Base-by-base conservation (phyloP, 2,888 invertebrate species). In the Acanthosoma haemorrhoidale region DNA sequence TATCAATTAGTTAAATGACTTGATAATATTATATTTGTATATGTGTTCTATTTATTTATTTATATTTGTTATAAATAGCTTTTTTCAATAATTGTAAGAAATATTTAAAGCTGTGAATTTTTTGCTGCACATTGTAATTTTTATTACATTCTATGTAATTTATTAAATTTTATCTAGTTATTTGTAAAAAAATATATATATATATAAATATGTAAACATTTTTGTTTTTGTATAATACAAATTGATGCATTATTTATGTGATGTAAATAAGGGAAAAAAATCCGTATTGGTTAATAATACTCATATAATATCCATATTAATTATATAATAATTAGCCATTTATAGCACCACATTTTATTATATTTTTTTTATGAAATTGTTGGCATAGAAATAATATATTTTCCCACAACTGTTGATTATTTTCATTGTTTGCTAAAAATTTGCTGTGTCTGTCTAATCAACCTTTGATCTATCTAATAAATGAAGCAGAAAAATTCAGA, bases 331-430 rank as follows among this genome's bases (percentile, higher is more conserved):
- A 51, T 13, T 29, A 51, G 51, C 51, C 51, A 25, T 51, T 51
- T 25, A 51, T 25, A 25, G 11, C n/a, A 38, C n/a, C 9, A n/a
- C n/a, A 32, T 32, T 32, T 6, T 32, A 32, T 6, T 32, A 6
- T 32, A 6, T 32, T 32, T 32, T 32, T 51, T 51, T 51, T 51
- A 51, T 25, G 51, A 25, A 25, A 25, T 25, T 25, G 25, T 51
- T 51, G 51, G 51, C 51, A 51, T 51, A 51, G 18, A 25, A 25
- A 51, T 51, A 51, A 51, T 51, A 51, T 51, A 51, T 51, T 51
- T 51, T 51, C 51, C n/a, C 51, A 51, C 43, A n/a, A n/a, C 2
- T 25, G 25, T 25, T 51, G 1, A 13, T 25, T 9, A 25, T n/a
- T n/a, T n/a, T 3, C 3, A 21, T 8, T 43, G 21, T 25, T 13